Percentiles rank a stretch among this genome's conserved stretches.
Conservation (phyloP, 2,888 invertebrate genomes). For the Apodemia duryi region DNA sequence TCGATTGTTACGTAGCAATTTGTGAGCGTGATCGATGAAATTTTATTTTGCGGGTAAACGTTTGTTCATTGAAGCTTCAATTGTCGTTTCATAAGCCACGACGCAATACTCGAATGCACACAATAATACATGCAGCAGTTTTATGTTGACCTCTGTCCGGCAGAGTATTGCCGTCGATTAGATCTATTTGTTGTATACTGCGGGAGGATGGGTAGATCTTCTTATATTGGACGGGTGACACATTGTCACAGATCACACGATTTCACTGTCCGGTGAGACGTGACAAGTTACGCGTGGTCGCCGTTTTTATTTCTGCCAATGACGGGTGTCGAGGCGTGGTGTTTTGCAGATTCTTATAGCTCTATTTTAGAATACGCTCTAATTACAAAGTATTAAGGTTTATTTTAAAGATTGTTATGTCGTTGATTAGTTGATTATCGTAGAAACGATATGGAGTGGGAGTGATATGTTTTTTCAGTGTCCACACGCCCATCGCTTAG, state of each 20-base stretch:
- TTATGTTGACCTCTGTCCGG: constrained; percentile 41
- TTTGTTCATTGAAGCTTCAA: constrained; percentile 72
- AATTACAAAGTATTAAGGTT: constrained; percentile 47
- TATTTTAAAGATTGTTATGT: constrained; percentile 37
- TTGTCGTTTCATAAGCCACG: constrained; percentile 75
- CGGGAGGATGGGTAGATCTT: constrained; percentile 43
- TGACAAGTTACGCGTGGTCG: constrained; percentile 77
- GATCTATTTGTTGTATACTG: constrained; percentile 24
- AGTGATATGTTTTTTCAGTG: constrained; percentile 74
- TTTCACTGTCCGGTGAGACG: constrained; percentile 74
- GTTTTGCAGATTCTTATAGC: constrained; percentile 44
- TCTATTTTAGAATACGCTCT: constrained; percentile 34
- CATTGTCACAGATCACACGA: constrained; percentile 76
- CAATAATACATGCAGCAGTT: constrained; percentile 45
- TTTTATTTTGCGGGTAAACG: constrained; percentile 69
- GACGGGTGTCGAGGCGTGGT: constrained; percentile 78
- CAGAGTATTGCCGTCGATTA: constrained; percentile 26
- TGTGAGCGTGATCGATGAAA: constrained; percentile 75
- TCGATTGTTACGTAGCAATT: constrained; percentile 70
- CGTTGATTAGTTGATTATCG: constrained; percentile 43
- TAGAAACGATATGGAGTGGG: constrained; percentile 66
- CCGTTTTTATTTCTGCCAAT: constrained; percentile 80
- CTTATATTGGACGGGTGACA: constrained; percentile 54
- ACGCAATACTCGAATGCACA: constrained; percentile 52
- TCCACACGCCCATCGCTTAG: constrained; percentile 67